Conservation (phyloP, 2,888 invertebrate genomes). For the Erynnis tages region DNA sequence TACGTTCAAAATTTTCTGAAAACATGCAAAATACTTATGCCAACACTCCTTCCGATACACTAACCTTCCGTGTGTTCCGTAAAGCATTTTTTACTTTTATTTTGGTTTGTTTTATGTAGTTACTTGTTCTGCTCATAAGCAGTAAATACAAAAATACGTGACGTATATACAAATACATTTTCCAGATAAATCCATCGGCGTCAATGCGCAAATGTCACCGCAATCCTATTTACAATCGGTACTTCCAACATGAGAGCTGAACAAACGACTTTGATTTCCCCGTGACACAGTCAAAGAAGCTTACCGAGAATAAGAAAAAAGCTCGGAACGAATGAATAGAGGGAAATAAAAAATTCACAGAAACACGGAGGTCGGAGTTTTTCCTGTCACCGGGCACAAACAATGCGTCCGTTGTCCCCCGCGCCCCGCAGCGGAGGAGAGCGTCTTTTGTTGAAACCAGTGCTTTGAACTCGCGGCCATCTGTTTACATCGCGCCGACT, state of each 20-base stretch:
- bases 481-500: conserved; percentile 71
- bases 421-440: conserved; percentile 62
- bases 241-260: conserved; percentile 30
- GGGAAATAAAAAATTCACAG: conserved; percentile 78
- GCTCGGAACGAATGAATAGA: conserved; percentile 54
- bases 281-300: conserved; percentile 67
- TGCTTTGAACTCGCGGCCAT: conserved; percentile 76
- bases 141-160: background rate
- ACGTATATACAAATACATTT: background rate
- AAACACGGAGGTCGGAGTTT: conserved; percentile 81
- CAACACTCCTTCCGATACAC: too few relatives aligned
- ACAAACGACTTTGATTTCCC: conserved; percentile 71
- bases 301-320: conserved; percentile 59
- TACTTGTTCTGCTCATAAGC: too few relatives aligned
- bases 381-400: conserved; percentile 81
- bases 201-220: conserved; percentile 18
- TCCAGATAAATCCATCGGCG: conserved; percentile 1
- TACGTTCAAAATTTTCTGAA: too few relatives aligned
- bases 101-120: too few relatives aligned
- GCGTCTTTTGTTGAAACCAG: conserved; percentile 78
- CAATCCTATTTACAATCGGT: conserved; percentile 19
- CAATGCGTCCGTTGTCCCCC: conserved; percentile 74
- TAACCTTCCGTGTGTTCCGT: too few relatives aligned
- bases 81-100: too few relatives aligned
- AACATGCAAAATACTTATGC: too few relatives aligned